Evolutionary conservation across 2,888 invertebrate species (phyloP).

Genomic region (Phalera bucephala): DNA sequence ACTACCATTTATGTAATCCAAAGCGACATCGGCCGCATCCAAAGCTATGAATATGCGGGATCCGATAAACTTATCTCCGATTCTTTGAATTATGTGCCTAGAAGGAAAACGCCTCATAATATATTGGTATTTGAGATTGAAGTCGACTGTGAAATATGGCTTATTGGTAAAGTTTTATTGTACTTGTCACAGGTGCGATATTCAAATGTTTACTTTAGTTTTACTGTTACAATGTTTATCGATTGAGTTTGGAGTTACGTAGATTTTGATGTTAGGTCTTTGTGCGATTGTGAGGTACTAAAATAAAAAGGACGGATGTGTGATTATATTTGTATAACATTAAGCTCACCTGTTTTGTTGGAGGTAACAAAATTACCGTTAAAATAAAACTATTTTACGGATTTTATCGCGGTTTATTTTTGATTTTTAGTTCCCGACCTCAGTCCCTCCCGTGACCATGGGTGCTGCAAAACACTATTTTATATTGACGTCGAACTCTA

Average conservation of each 20-base stretch:
- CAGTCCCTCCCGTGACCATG: too few relatives aligned
- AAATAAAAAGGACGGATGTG: slow-evolving; percentile 7
- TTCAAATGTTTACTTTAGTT: slow-evolving; percentile 55
- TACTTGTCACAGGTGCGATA: slow-evolving; percentile 73
- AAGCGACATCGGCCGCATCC: slow-evolving; percentile 43
- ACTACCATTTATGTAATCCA: slow-evolving; percentile 44
- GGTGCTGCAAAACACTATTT: too few relatives aligned
- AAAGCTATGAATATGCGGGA: slow-evolving; percentile 65
- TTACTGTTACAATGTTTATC: slow-evolving; percentile 40
- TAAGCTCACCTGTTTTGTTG: slow-evolving; percentile 9
- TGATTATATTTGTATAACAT: slow-evolving; percentile 16
- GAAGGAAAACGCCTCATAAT: slow-evolving; percentile 69
- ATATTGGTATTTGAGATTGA: slow-evolving; percentile 78
- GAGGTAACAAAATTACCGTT: slow-evolving; percentile 10
- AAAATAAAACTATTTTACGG: too few relatives aligned
- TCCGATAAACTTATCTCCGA: slow-evolving; percentile 65
- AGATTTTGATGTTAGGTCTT: slow-evolving; percentile 14
- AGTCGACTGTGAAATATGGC: slow-evolving; percentile 77
- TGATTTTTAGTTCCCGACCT: too few relatives aligned
- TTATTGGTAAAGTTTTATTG: slow-evolving; percentile 82
- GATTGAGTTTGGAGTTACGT: slow-evolving; percentile 34
- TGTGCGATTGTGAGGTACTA: slow-evolving; percentile 2
- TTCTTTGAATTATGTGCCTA: slow-evolving; percentile 69
- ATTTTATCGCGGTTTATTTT: too few relatives aligned
- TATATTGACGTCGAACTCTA: too few relatives aligned